Conservation (phyloP, 2,113 vertebrate genomes). For the Dunckerocampus dactyliophorus region DNA sequence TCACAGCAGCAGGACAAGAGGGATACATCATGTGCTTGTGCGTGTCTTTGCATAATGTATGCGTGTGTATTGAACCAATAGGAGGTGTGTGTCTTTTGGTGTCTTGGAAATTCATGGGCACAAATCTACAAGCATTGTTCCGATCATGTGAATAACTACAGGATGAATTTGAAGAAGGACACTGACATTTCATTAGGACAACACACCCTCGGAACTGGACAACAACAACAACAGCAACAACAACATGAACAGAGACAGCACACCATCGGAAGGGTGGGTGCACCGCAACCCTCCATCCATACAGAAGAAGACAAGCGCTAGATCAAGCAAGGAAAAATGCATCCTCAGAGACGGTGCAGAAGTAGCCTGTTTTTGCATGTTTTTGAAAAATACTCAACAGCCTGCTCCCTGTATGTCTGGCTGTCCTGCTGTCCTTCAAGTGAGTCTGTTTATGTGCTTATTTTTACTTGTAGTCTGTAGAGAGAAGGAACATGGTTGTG, state of each 20-base stretch:
- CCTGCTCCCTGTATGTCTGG: slow-evolving; percentile 6
- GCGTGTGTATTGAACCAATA: slow-evolving; percentile 24
- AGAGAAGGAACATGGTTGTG: slow-evolving; percentile 56
- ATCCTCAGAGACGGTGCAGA: slow-evolving; percentile 39
- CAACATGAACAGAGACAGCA: slow-evolving; percentile 50
- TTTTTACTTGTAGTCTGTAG: slow-evolving; percentile 37
- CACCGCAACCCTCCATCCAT: slow-evolving; percentile 48
- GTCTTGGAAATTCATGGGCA: slow-evolving; percentile 38
- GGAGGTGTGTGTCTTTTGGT: background rate
- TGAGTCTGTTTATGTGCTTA: slow-evolving; percentile 51
- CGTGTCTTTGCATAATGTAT: slow-evolving; percentile 11
- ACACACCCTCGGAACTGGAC: slow-evolving; percentile 44
- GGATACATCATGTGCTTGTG: slow-evolving; percentile 51
- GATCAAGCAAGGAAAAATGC: slow-evolving; percentile 32
- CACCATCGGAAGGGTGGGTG: slow-evolving; percentile 48
- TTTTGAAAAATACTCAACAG: slow-evolving; percentile 49
- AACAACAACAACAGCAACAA: slow-evolving; percentile 46
- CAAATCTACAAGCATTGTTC: slow-evolving; percentile 44
- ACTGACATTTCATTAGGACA: slow-evolving; percentile 56
- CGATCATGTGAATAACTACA: slow-evolving; percentile 49
- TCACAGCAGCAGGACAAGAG: slow-evolving; percentile 64
- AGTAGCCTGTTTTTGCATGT: slow-evolving; percentile 38
- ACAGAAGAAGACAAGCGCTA: slow-evolving; percentile 44
- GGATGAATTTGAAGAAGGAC: slow-evolving; percentile 50
- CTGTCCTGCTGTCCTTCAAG: slow-evolving; percentile 9